phyloP scores from a whole-genome alignment of 1,140 invertebrate species.

The Trypoxylus dichotomus region DNA sequence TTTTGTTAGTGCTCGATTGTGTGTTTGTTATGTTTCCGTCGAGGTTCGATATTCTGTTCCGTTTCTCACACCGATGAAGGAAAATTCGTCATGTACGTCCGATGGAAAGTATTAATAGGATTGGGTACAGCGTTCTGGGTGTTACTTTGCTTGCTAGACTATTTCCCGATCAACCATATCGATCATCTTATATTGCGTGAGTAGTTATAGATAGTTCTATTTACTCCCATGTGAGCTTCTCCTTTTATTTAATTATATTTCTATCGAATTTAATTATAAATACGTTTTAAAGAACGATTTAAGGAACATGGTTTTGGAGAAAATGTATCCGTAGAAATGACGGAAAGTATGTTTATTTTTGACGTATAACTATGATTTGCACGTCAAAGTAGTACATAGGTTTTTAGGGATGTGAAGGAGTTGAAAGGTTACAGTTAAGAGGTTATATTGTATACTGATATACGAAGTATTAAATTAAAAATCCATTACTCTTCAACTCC shows the following conservation, averaged over 20 bases:
- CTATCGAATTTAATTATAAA: not conserved
- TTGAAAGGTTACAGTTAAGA: no score
- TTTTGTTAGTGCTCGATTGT: not conserved
- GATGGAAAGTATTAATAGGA: constrained; percentile 41
- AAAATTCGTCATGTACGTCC: constrained; percentile 35
- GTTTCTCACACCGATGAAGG: not conserved
- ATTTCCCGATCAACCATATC: constrained; percentile 33
- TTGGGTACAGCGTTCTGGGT: constrained; percentile 41
- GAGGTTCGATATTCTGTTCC: not conserved
- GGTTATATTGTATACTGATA: no score
- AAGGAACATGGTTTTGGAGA: no score
- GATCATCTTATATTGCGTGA: constrained; percentile 31
- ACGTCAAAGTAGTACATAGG: no score
- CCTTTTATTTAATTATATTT: constrained; percentile 15
- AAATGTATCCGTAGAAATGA: no score
- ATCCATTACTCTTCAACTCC: no score
- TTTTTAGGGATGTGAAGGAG: no score
- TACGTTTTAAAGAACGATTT: no score
- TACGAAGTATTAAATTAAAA: no score
- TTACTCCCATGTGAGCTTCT: constrained; percentile 9
- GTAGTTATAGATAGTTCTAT: not conserved
- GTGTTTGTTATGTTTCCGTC: not conserved
- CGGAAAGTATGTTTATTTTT: no score
- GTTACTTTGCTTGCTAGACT: constrained; percentile 38
- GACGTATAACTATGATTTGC: no score